phyloP scores from a whole-genome alignment of 2,113 vertebrate genomes.

The Otocyon megalotis region DNA sequence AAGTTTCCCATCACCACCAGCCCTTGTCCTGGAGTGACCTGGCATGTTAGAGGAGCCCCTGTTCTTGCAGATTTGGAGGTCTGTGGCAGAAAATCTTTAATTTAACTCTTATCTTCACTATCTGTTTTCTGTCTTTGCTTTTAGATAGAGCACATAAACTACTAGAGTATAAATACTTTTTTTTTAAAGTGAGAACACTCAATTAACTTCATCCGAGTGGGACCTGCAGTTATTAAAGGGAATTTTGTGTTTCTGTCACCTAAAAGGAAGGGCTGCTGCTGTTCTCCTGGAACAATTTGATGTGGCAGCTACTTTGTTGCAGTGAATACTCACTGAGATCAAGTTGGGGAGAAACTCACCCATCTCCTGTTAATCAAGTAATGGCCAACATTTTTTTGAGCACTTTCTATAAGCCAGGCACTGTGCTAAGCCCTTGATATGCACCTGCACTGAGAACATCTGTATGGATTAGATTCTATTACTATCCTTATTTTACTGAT shows the following conservation, averaged over 20 bases:
- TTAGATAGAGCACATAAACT: background rate
- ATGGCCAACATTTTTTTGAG: background rate
- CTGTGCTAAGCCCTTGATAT: constrained; percentile 7
- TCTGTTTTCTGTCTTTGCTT: background rate
- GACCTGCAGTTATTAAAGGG: background rate
- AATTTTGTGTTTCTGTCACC: background rate
- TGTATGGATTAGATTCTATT: background rate
- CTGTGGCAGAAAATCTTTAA: background rate
- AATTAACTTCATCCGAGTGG: background rate
- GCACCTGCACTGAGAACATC: background rate
- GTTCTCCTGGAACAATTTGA: background rate
- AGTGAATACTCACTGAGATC: background rate
- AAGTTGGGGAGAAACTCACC: background rate
- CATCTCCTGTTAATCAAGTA: background rate
- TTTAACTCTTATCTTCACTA: background rate
- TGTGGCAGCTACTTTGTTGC: background rate
- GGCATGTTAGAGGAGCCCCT: background rate
- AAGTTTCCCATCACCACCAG: background rate
- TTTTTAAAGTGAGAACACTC: background rate
- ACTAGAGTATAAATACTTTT: background rate
- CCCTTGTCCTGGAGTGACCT: background rate
- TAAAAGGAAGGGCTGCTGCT: background rate
- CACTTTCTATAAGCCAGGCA: background rate
- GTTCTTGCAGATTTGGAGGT: background rate
- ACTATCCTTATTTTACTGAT: background rate